Base-by-base conservation (phyloP, 2,113 vertebrate species). In the Lepidothrix coronata region DNA sequence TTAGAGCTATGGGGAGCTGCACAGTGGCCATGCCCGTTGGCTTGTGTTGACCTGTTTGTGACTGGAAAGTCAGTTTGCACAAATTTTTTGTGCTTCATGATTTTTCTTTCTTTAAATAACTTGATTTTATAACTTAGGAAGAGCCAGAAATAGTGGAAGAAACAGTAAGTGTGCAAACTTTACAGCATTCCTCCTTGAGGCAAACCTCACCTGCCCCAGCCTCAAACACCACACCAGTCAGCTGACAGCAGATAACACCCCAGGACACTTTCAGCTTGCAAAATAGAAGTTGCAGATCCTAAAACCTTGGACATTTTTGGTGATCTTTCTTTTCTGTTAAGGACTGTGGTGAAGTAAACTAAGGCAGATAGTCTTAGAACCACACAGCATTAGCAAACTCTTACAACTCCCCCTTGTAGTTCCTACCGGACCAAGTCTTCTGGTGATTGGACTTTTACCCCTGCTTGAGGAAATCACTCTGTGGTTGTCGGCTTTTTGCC, bases 61-160 rank as follows among this genome's bases (percentile, higher is more conserved):
- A 95, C 76, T 92, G 85, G 79, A 97, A 97, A 95, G 71, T 91
- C 66, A 91, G 49, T 75, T 85, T 94, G 89, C 57, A 91, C 81
- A 33, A 23, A n/a, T 30, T 41, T 88, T 82, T 58, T 65, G 35
- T 92, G 33, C 54, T 94, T 96, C 5, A 0, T 67, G 68, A 44
- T 70, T 96, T 92, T 89, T 86, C 24, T 88, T 65, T 78, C 58
- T 91, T 92, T 74, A 86, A 93, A 78, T 52, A 24, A 79, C 3
- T 2, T 90, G 54, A 87, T 92, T 97, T 96, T 75, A 83, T 83
- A 82, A 33, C 78, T 77, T 88, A 88, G 39, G 22, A 80, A 93
- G 84, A 92, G 31, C 21, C 51, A 89, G 79, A 24, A 62, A 17
- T 57, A 71, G 58, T 78, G 71, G 54, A 93, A 93, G 91, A 68